Evolutionary conservation across 2,113 vertebrate species (phyloP).

Genomic region (Microcebus murinus): DNA sequence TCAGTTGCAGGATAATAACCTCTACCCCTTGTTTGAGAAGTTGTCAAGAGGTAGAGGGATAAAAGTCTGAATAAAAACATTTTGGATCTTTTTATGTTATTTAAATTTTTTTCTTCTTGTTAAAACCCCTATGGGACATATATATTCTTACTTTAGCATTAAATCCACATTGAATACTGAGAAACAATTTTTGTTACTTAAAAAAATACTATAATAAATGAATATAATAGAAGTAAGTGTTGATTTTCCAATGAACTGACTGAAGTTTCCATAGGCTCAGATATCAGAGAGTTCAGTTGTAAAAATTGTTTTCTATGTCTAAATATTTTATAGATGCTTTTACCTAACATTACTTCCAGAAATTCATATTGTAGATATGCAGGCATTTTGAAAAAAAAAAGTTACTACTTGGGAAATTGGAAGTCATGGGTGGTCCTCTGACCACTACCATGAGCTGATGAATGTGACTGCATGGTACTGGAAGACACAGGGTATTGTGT

Average conservation of each 20-base stretch:
- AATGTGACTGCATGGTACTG: not conserved
- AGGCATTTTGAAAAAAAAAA: not conserved
- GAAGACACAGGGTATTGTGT: not conserved
- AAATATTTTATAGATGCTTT: conserved; percentile 4
- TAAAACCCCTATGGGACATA: not conserved
- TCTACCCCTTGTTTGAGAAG: not conserved
- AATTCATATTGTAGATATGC: not conserved
- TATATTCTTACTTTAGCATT: not conserved
- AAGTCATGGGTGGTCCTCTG: conserved; percentile 11
- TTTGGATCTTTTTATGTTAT: not conserved
- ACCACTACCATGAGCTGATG: not conserved
- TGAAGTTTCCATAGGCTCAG: not conserved
- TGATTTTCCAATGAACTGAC: conserved; percentile 37
- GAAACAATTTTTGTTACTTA: not conserved
- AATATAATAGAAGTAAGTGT: not conserved
- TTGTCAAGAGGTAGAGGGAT: not conserved
- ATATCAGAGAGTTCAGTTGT: conserved; percentile 27
- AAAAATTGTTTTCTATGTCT: not conserved
- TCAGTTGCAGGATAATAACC: not conserved
- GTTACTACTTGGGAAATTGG: not conserved
- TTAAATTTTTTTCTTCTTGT: not conserved
- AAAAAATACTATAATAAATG: not conserved
- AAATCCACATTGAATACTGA: not conserved
- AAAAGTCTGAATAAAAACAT: not conserved
- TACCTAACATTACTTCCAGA: conserved; percentile 32